Evolutionary conservation across 2,113 vertebrate species (phyloP).

Genomic region (Taurulus bubalis): DNA sequence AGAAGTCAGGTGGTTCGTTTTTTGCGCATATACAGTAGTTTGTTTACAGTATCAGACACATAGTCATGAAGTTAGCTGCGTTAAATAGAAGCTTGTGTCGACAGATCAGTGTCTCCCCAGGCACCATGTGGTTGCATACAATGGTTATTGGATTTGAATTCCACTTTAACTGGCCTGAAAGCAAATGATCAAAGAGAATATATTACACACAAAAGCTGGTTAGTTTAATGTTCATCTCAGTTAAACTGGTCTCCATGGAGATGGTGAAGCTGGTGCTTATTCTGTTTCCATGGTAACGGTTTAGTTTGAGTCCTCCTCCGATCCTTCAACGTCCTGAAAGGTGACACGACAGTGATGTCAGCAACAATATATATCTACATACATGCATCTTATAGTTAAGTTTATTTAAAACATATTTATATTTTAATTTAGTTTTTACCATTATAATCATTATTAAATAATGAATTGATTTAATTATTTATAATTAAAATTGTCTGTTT

Average conservation of each 20-base stretch:
- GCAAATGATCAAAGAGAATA: constrained; percentile 2
- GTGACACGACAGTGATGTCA: constrained; percentile 1
- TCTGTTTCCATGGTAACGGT: constrained; percentile 45
- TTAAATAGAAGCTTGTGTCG: background rate
- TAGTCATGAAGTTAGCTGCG: constrained; percentile 22
- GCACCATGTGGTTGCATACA: constrained; percentile 3
- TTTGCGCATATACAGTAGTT: background rate
- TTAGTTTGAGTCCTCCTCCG: constrained; percentile 76
- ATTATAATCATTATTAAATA: background rate
- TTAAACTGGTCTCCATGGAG: constrained; percentile 41
- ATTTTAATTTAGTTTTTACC: background rate
- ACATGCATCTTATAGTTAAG: background rate
- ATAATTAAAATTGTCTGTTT: too few species aligned
- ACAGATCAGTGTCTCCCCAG: constrained; percentile 4
- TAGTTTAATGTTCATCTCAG: constrained; percentile 32
- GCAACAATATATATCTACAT: background rate
- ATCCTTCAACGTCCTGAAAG: constrained; percentile 78
- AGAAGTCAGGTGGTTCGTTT: constrained; percentile 1
- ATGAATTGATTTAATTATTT: too few species aligned
- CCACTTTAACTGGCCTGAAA: constrained; percentile 29
- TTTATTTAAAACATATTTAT: background rate
- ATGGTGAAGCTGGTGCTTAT: constrained; percentile 24
- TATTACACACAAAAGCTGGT: background rate
- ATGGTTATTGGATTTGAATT: background rate
- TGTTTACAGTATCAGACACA: constrained; percentile 12